Evolutionary conservation across 2,797 vertebrate genomes (phyloP).

Genomic region (Chanos chanos): DNA sequence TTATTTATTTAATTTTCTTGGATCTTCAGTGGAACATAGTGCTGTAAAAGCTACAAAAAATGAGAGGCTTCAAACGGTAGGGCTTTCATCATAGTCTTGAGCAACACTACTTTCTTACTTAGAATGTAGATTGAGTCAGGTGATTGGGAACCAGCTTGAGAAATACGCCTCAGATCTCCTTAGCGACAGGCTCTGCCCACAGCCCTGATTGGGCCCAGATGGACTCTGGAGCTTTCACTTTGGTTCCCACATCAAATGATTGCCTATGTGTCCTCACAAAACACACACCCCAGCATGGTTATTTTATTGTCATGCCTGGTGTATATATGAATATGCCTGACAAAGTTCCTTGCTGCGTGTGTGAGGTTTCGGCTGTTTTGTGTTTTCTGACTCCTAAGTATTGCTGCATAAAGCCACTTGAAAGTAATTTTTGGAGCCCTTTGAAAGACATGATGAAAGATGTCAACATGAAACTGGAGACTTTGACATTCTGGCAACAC

Average conservation of each 20-base stretch:
- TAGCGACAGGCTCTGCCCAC: conserved; percentile 29
- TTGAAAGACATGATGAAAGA: conserved; percentile 4
- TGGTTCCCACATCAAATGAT: conserved; percentile 37
- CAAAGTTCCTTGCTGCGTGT: no score
- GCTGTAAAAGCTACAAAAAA: no score
- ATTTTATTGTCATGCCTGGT: conserved; percentile 5
- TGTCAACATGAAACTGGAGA: not conserved
- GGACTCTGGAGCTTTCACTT: conserved; percentile 32
- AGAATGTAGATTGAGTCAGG: conserved; percentile 37
- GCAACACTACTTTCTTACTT: conserved; percentile 18
- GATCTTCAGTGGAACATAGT: no score
- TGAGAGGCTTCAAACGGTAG: conserved; percentile 24
- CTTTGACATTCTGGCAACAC: conserved; percentile 8
- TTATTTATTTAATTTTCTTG: no score
- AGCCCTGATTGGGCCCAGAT: conserved; percentile 47
- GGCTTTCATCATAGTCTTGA: conserved; percentile 22
- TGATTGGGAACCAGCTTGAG: conserved; percentile 33
- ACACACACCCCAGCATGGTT: not conserved
- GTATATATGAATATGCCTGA: no score
- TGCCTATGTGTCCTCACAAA: not conserved
- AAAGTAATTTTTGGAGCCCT: conserved; percentile 8
- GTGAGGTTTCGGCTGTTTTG: not conserved
- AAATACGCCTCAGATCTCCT: conserved; percentile 35
- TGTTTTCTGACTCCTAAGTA: not conserved
- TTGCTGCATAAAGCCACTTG: conserved; percentile 30